phyloP scores from a whole-genome alignment of 2,888 invertebrate genomes.

The Selenia dentaria region DNA sequence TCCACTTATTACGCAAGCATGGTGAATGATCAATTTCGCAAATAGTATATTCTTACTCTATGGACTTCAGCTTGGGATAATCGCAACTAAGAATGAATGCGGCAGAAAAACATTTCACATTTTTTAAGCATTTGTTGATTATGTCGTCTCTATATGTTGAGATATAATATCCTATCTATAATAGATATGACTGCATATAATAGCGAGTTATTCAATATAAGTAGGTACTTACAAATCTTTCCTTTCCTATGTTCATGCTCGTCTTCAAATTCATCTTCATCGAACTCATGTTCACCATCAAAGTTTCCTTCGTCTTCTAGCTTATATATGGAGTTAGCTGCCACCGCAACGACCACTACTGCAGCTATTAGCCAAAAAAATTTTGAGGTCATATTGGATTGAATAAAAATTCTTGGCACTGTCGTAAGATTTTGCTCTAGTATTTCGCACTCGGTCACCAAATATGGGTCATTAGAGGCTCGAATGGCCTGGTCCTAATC shows the following conservation, averaged over 20 bases:
- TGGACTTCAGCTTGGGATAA: too few relatives aligned
- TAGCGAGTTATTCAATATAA: too few relatives aligned
- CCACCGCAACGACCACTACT: slow-evolving; percentile 43
- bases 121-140: too few relatives aligned
- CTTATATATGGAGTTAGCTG: slow-evolving; percentile 51
- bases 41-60: too few relatives aligned
- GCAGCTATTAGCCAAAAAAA: slow-evolving; percentile 47
- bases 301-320: slow-evolving; percentile 28
- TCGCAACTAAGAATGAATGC: too few relatives aligned
- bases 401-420: background rate
- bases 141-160: too few relatives aligned
- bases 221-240: slow-evolving; percentile 61
- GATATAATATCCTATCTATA: too few relatives aligned
- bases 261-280: slow-evolving; percentile 31
- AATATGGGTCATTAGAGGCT: slow-evolving; percentile 32
- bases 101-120: too few relatives aligned
- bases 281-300: slow-evolving; percentile 40
- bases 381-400: slow-evolving; percentile 42
- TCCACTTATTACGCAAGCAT: too few relatives aligned
- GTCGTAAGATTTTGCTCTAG: background rate
- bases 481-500: slow-evolving; percentile 29
- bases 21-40: too few relatives aligned
- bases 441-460: slow-evolving; percentile 3
- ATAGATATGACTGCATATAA: too few relatives aligned
- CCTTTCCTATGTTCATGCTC: slow-evolving; percentile 54